A percentile compares a stretch with the other conserved stretches of the same genome.
Conservation (phyloP, 2,888 invertebrate species). For the Morpho achilles region DNA sequence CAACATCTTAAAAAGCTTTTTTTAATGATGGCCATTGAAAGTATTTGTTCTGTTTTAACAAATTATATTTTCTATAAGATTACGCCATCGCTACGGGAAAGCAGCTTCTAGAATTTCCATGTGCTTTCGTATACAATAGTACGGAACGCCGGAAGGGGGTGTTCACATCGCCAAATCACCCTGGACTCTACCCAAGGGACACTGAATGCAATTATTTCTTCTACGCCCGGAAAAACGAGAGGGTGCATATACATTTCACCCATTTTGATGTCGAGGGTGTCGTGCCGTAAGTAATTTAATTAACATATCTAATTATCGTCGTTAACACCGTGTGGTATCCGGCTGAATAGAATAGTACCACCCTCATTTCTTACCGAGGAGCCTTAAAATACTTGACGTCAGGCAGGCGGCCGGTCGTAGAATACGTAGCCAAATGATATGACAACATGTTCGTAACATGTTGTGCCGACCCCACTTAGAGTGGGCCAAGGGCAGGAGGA, state of each 20-base stretch:
- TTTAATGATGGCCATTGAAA: too few species aligned
- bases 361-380: too few species aligned
- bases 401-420: too few species aligned
- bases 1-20: too few species aligned
- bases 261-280: conserved; percentile 97
- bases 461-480: too few species aligned
- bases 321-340: neutral
- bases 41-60: too few species aligned
- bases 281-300: conserved; percentile 85
- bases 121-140: conserved; percentile 94
- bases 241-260: conserved; percentile 89
- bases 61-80: conserved; percentile 78
- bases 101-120: conserved; percentile 87
- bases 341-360: too few species aligned
- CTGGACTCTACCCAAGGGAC: conserved; percentile 92
- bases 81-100: conserved; percentile 90
- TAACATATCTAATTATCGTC: neutral
- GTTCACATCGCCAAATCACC: conserved; percentile 93
- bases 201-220: conserved; percentile 96
- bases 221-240: conserved; percentile 86
- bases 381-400: too few species aligned
- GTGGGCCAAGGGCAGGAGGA: too few species aligned
- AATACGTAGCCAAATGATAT: too few species aligned
- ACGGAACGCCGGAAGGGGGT: conserved; percentile 86
- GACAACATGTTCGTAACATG: too few species aligned